Conservation (phyloP, 2,113 vertebrate genomes). For the Corydoras maculifer region DNA sequence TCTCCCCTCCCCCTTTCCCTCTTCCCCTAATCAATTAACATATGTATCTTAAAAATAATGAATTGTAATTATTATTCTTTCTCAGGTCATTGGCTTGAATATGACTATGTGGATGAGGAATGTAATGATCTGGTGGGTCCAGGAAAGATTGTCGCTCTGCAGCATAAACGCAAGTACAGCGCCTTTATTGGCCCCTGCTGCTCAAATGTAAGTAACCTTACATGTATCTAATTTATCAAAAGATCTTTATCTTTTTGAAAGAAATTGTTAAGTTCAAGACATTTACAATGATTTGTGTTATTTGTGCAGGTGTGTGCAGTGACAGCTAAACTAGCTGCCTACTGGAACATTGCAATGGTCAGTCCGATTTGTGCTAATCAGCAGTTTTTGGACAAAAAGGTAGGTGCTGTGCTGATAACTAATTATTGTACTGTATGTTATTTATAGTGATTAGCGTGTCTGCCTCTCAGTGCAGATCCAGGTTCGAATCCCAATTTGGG, state of each 20-base stretch:
- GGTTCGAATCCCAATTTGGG: too few relatives aligned
- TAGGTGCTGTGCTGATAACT: not conserved
- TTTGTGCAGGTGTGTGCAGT: conserved; percentile 43
- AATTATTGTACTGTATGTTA: not conserved
- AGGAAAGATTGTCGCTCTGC: conserved; percentile 36
- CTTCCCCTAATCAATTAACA: too few relatives aligned
- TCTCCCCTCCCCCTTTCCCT: too few relatives aligned
- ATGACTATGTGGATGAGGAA: conserved; percentile 45
- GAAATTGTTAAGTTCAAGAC: too few relatives aligned
- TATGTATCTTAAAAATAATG: too few relatives aligned
- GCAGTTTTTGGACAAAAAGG: conserved; percentile 46
- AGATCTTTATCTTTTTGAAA: too few relatives aligned
- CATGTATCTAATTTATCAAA: not conserved
- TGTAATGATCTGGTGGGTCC: conserved; percentile 41
- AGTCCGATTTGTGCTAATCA: conserved; percentile 46
- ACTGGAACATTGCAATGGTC: conserved; percentile 50
- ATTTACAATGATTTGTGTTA: not conserved
- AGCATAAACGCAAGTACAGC: conserved; percentile 39
- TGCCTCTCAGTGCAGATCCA: too few relatives aligned
- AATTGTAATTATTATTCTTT: too few relatives aligned
- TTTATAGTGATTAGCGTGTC: not conserved
- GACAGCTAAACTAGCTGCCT: conserved; percentile 43
- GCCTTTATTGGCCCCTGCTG: conserved; percentile 46
- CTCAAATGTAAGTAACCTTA: conserved; percentile 31
- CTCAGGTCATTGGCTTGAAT: conserved; percentile 45